Evolutionary conservation across 2,797 vertebrate genomes (phyloP).

Genomic region (Setipinna tenuifilis): DNA sequence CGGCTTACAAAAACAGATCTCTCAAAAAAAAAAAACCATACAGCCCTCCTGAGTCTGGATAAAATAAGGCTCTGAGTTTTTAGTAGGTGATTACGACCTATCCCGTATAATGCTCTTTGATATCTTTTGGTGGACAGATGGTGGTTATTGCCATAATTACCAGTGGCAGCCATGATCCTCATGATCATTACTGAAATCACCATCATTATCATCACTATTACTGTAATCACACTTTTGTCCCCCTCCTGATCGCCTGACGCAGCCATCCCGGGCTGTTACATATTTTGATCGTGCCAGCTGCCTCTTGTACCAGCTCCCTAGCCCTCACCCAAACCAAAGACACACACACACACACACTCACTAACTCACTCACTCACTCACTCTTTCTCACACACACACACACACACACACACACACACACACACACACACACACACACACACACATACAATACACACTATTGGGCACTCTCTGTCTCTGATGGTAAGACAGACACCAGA

Average conservation of each 20-base stretch:
- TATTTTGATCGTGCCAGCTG: neutral
- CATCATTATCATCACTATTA: constrained; percentile 24
- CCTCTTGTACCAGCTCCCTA: neutral
- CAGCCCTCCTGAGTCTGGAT: neutral
- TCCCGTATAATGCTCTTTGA: constrained; percentile 15
- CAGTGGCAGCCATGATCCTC: constrained; percentile 15
- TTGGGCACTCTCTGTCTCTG: neutral
- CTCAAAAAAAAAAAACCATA: neutral
- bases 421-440: constrained; percentile 6
- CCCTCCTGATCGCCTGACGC: neutral
- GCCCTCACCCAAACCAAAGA: neutral
- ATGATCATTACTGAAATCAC: constrained; percentile 21
- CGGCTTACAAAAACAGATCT: neutral
- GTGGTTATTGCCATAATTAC: constrained; percentile 25
- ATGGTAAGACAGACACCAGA: neutral
- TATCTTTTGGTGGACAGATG: constrained; percentile 25
- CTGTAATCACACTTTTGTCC: constrained; percentile 24
- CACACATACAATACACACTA: neutral
- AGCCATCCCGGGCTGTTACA: neutral
- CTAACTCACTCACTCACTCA: neutral
- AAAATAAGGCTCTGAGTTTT: neutral
- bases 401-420: neutral
- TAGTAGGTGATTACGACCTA: constrained; percentile 24
- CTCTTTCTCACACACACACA: too few relatives aligned
- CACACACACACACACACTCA: neutral